Conservation (phyloP, 2,888 invertebrate genomes). For the Acholoe squamosa region DNA sequence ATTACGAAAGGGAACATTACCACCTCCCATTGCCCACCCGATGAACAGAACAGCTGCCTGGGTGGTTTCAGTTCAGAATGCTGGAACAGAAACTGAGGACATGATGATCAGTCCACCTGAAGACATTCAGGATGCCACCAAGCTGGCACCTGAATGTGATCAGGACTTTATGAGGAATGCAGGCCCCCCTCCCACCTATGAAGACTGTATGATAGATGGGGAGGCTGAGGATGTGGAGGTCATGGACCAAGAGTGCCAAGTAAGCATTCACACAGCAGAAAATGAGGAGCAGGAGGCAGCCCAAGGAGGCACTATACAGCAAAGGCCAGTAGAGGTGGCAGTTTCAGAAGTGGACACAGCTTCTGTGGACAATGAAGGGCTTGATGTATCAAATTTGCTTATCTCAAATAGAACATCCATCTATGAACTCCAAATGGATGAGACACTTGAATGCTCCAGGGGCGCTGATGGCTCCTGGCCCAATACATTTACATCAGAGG, state of each 20-base stretch:
- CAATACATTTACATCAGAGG: constrained; percentile 62
- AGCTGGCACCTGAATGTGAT: constrained; percentile 63
- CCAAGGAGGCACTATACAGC: constrained; percentile 9
- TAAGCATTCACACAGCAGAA: constrained; percentile 55
- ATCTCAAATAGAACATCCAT: constrained; percentile 76
- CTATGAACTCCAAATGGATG: constrained; percentile 81
- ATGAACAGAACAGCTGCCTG: constrained; percentile 80
- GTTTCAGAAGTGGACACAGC: constrained; percentile 9
- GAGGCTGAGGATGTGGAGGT: constrained; percentile 53
- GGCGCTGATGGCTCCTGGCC: constrained; percentile 58
- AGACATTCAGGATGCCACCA: not conserved
- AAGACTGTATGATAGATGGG: constrained; percentile 62
- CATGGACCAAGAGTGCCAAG: constrained; percentile 49
- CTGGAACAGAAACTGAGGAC: constrained; percentile 38
- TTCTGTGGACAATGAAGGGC: constrained; percentile 40
- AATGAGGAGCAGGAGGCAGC: constrained; percentile 51
- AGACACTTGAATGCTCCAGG: constrained; percentile 66
- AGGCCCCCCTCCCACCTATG: constrained; percentile 65
- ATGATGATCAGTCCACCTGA: constrained; percentile 50
- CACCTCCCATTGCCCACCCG: constrained; percentile 66
- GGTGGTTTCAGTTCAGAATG: constrained; percentile 78
- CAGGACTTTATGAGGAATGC: constrained; percentile 34
- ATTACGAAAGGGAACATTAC: constrained; percentile 57
- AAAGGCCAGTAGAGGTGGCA: not conserved
- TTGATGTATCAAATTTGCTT: constrained; percentile 29